Base-by-base conservation (phyloP, 1,140 invertebrate genomes). In the Acromyrmex charruanus region DNA sequence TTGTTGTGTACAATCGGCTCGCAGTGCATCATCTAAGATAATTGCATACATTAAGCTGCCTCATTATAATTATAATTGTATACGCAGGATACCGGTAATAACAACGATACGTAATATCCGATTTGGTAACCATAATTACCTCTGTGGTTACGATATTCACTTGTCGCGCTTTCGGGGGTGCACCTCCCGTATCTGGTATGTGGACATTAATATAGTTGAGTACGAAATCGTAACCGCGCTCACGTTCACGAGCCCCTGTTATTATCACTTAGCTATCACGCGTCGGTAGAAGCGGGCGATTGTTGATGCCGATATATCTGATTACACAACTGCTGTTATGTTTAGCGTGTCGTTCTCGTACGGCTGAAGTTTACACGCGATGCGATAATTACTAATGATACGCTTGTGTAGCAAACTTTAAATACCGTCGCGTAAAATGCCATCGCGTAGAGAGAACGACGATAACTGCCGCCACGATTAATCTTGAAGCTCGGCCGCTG, bases 251-350 rank as follows among this genome's bases (percentile, higher is more conserved):
- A 59, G 39, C 35, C 71, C 35, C 39, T 61, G 80, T 84, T 84
- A 84, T 84, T 84, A 84, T 84, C 80, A 84, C 80, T 84, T 84
- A 84, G 80, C 80, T 84, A 84, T 84, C 59, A 63, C n/a, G 80
- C 80, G 68, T 59, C 18, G 49, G 77, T 80, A 31, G 77, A 44
- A 80, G 28, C 77, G 68, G 68, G 55, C 53, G 80, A 84, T 75
- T 44, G 39, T 61, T 84, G 69, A 84, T 72, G 79, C 66, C 79
- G 66, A 81, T 84, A 75, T 74, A 84, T 84, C 55, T 75, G 80
- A 84, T 75, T 74, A 74, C 44, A 82, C 68, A 31, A 58, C 69
- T 74, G 51, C 65, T 25, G 25, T 72, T 82, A 74, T 71, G 53
- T 49, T 81, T 74, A 74, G 80, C 39, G 35, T 14, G 55, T 18